phyloP scores from a whole-genome alignment of 2,888 invertebrate genomes.

The Hypolimnas misippus region DNA sequence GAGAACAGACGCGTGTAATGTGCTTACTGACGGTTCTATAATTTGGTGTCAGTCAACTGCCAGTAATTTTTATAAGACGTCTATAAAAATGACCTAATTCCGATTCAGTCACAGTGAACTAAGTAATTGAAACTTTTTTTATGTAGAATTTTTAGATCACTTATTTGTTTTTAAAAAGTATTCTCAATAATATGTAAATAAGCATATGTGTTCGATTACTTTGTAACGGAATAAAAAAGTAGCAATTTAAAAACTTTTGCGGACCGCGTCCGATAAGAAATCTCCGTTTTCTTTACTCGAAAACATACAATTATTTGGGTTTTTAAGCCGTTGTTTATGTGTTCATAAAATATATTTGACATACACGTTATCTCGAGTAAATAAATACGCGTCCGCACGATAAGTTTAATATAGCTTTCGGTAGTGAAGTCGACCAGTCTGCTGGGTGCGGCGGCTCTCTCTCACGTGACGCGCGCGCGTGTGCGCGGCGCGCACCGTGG shows the following conservation, averaged over 20 bases:
- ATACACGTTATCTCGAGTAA: background rate
- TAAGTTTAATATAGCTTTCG: conserved; percentile 2
- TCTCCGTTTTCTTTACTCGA: background rate
- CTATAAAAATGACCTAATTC: too few relatives aligned
- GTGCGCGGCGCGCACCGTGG: conserved; percentile 14
- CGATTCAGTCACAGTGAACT: too few relatives aligned
- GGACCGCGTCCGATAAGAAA: background rate
- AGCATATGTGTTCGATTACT: too few relatives aligned
- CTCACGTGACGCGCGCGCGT: conserved; percentile 27
- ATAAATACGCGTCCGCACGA: conserved; percentile 5
- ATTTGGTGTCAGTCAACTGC: too few relatives aligned
- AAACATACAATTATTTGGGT: background rate
- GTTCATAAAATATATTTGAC: background rate
- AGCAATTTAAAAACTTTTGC: background rate
- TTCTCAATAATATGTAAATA: too few relatives aligned
- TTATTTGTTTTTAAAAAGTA: too few relatives aligned
- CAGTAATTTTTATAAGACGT: too few relatives aligned
- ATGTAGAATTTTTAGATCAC: too few relatives aligned
- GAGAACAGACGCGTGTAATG: background rate
- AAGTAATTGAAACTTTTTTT: too few relatives aligned
- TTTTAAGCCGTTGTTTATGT: background rate
- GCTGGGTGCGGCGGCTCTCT: conserved; percentile 23
- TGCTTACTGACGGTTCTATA: background rate
- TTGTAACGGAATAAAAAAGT: too few relatives aligned
- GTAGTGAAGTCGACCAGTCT: conserved; percentile 1